Evolutionary conservation across 2,888 invertebrate genomes (phyloP).

Genomic region (Drosophila nr. perissopoda): DNA sequence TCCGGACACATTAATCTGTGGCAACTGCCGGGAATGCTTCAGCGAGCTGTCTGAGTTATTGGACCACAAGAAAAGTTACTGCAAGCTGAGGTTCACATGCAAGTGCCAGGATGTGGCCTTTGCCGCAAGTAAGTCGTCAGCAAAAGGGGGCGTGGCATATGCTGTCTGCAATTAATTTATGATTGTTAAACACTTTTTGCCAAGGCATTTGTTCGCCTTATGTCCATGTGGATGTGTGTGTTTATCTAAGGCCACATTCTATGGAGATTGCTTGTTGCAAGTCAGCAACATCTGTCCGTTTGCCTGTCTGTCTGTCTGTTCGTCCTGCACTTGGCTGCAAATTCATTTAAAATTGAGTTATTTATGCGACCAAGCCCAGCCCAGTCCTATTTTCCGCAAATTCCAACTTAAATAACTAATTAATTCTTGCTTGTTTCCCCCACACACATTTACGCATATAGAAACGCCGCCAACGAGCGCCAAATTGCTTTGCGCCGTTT

Average conservation of each 20-base stretch:
- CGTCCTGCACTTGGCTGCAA: conserved; percentile 48
- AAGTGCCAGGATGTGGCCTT: conserved; percentile 87
- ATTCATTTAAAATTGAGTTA: conserved; percentile 80
- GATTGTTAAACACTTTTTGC: conserved; percentile 83
- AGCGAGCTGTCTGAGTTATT: conserved; percentile 90
- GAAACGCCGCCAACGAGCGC: conserved; percentile 84
- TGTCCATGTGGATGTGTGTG: conserved; percentile 35
- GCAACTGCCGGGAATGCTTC: conserved; percentile 91
- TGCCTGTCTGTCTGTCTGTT: conserved; percentile 56
- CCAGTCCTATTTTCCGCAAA: conserved; percentile 40
- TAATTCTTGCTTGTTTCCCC: conserved; percentile 71
- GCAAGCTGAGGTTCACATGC: conserved; percentile 90
- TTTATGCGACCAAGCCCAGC: conserved; percentile 69
- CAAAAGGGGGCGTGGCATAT: conserved; percentile 31
- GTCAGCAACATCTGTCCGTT: conserved; percentile 72
- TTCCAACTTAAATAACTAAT: conserved; percentile 80
- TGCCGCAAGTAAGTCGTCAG: conserved; percentile 85
- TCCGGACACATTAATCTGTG: conserved; percentile 92
- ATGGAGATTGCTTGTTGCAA: conserved; percentile 49
- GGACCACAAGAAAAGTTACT: conserved; percentile 91
- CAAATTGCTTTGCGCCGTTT: conserved; percentile 88
- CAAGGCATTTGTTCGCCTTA: conserved; percentile 22
- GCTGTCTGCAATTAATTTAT: conserved; percentile 83
- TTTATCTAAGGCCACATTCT: conserved; percentile 55
- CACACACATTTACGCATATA: conserved; percentile 42